These are phyloP conservation scores for Actenoides hombroni DNA, from an alignment of 2,113 vertebrate genomes.

Conservation along the genomic window DNA sequence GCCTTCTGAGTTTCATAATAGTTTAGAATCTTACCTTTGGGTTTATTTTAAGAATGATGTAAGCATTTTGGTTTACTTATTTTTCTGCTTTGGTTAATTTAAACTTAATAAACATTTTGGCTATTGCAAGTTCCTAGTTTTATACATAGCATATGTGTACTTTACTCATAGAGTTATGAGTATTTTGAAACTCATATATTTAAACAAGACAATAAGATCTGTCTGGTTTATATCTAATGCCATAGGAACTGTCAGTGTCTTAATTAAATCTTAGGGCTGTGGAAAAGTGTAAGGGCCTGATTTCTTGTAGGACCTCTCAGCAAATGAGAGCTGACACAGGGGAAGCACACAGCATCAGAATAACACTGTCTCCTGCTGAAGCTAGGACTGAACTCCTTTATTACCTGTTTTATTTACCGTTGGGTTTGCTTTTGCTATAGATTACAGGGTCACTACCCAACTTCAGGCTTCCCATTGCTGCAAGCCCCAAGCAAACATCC, in stretches of 20 bases:
- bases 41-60: neutral
- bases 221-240: neutral
- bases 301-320: neutral
- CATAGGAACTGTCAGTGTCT: neutral
- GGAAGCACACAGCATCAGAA: neutral
- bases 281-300: rapidly evolving
- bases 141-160: too few relatives aligned
- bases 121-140: neutral
- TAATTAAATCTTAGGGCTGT: neutral
- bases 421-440: neutral
- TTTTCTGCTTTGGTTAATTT: neutral
- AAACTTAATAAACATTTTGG: neutral
- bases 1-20: neutral
- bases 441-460: neutral
- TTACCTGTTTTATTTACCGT: neutral
- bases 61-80: neutral
- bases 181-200: neutral
- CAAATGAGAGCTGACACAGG: neutral
- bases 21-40: neutral
- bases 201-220: neutral
- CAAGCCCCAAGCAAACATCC: neutral
- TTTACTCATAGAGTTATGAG: neutral
- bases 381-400: neutral
- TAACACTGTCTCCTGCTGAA: neutral
- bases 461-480: neutral